Base-by-base conservation (phyloP, 2,113 vertebrate genomes). In the Aphelocoma coerulescens region DNA sequence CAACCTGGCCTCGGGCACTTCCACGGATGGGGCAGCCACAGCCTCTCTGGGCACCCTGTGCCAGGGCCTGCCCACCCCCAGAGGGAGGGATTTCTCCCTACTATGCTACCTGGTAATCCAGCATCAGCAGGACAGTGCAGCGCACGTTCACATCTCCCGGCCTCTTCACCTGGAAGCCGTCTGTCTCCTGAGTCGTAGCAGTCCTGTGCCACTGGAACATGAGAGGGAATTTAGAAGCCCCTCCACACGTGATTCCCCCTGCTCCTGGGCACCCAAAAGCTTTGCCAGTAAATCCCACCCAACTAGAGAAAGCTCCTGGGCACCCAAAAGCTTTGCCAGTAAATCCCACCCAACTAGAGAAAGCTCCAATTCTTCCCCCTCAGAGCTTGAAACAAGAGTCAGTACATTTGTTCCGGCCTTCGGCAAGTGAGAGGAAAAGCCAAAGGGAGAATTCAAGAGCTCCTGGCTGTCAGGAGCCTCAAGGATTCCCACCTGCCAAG, bases 121-220 rank as follows among this genome's bases (percentile, higher is more conserved):
- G 98, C 99, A 99, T 99, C 96, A 99, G 98, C 19, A 99, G 98
- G 54, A 99, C 99, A 6, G 99, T 99, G 95, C 99, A 99, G 88
- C 99, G 99, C 52, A 99, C 99, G 6, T 99, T 99, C 41, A 99
- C 99, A 4, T 99, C 99, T 33, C 99, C 99, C 0, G 99, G 99
- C 74, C 99, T 98, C 97, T 99, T 99, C 98, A 99, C 99, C 98
- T 99, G 99, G 98, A 99, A 99, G 71, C 99, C 99, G 9, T 99
- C 99, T 0, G 99, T 99, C 98, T 99, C 99, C 98, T 99, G 99
- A 91, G 99, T 99, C 16, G 99, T 99, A 72, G 99, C 99, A 61
- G 99, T 99, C 96, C 99, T 99, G 98, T 99, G 99, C 99, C 99
- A 99, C 99, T 99, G 97, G 72, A 78, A 96, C 55, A 65, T 1